Conservation (phyloP, 2,113 vertebrate genomes). For the Acanthisitta chloris region DNA sequence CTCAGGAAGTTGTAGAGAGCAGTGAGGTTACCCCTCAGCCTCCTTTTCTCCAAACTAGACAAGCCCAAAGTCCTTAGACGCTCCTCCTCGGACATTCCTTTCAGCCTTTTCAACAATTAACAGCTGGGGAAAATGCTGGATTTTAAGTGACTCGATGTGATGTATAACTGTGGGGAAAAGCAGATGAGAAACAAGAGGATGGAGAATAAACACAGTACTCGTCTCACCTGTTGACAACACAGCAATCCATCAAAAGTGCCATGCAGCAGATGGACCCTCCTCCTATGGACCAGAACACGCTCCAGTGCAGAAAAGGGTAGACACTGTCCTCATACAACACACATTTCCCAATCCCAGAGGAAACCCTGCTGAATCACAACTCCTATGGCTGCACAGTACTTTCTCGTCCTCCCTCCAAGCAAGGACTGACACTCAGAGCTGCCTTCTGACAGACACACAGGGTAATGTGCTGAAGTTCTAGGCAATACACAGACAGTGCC, state of each 20-base stretch:
- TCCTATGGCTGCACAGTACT: background rate
- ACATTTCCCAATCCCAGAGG: background rate
- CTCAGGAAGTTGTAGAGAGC: background rate
- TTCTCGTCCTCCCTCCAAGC: background rate
- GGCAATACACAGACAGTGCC: background rate
- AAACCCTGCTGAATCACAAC: background rate
- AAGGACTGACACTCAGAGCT: background rate
- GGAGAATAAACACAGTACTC: background rate
- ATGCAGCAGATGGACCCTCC: background rate
- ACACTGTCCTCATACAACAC: background rate
- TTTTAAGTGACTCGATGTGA: background rate
- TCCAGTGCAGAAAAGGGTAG: background rate
- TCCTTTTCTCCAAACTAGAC: background rate
- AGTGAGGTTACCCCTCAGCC: rapidly evolving
- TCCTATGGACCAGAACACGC: background rate
- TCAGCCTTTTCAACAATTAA: background rate
- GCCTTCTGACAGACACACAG: background rate
- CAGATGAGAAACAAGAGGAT: background rate
- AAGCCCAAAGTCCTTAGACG: background rate
- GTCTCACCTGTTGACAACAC: background rate
- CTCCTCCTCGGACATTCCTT: background rate
- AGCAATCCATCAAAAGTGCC: background rate
- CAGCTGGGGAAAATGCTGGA: background rate
- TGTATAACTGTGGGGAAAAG: background rate
- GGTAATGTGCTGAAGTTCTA: rapidly evolving